phyloP scores from a whole-genome alignment of 2,113 vertebrate species.

The Xiphorhynchus elegans region DNA sequence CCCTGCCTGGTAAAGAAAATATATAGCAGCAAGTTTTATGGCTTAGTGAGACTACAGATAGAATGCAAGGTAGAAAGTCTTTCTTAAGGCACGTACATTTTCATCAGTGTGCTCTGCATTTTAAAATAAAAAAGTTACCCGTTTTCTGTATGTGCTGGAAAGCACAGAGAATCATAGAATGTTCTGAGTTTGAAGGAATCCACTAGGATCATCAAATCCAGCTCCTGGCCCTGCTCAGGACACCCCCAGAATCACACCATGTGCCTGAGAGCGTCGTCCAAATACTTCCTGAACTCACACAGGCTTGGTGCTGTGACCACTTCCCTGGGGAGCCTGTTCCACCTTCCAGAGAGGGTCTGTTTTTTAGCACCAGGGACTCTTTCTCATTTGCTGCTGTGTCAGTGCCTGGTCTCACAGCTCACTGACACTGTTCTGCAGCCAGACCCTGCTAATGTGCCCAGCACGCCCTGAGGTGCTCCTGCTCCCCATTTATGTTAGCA shows the following conservation, averaged over 20 bases:
- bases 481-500: rapidly evolving
- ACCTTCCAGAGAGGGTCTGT: background rate
- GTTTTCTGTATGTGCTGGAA: background rate
- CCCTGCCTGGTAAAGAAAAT: conserved; percentile 14
- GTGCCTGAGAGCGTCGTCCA: background rate
- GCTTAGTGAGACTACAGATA: background rate
- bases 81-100: background rate
- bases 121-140: background rate
- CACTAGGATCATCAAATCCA: background rate
- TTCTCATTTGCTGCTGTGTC: background rate
- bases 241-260: background rate
- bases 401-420: background rate
- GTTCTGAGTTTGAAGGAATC: background rate
- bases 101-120: background rate
- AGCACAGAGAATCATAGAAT: background rate
- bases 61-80: background rate
- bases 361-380: background rate
- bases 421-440: background rate
- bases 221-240: background rate
- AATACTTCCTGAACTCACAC: background rate
- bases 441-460: background rate
- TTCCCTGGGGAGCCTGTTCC: background rate
- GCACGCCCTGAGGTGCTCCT: background rate
- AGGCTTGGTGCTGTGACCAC: background rate
- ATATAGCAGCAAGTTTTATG: background rate